phyloP scores from a whole-genome alignment of 2,888 invertebrate genomes.

The Sepiola atlantica region DNA sequence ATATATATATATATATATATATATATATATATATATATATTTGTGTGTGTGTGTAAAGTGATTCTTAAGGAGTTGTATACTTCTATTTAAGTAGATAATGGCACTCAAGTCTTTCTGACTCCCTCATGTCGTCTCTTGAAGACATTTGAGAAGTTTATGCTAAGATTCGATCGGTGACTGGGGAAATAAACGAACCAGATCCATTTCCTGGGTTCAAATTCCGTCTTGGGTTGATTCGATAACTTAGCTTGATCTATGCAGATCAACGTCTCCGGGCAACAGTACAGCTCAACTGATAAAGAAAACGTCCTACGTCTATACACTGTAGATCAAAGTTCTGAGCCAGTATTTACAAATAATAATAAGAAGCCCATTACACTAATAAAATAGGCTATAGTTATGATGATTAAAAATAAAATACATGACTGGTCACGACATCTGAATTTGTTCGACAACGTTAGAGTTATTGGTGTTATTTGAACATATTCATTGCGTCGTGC shows the following conservation, averaged over 20 bases:
- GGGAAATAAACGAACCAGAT: not conserved
- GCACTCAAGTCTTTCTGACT: not conserved
- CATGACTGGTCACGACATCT: no score
- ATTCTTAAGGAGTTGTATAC: not conserved
- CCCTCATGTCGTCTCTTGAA: not conserved
- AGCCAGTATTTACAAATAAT: not conserved
- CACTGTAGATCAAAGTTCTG: not conserved
- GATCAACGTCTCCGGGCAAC: not conserved
- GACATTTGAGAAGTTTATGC: not conserved
- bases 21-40: not conserved
- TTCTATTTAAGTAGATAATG: not conserved
- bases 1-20: not conserved
- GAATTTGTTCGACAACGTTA: no score
- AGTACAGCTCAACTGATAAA: not conserved
- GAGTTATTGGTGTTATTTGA: no score
- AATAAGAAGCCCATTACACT: no score
- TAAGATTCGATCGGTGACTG: not conserved
- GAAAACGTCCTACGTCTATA: not conserved
- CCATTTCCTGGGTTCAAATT: constrained; percentile 32
- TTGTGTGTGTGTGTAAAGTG: no score
- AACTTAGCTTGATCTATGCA: not conserved
- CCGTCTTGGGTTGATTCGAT: constrained; percentile 9
- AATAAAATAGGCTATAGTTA: no score
- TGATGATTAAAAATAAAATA: no score
- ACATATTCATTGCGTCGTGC: no score